Conservation (phyloP, 2,797 vertebrate species). For the Margarornis squamiger region DNA sequence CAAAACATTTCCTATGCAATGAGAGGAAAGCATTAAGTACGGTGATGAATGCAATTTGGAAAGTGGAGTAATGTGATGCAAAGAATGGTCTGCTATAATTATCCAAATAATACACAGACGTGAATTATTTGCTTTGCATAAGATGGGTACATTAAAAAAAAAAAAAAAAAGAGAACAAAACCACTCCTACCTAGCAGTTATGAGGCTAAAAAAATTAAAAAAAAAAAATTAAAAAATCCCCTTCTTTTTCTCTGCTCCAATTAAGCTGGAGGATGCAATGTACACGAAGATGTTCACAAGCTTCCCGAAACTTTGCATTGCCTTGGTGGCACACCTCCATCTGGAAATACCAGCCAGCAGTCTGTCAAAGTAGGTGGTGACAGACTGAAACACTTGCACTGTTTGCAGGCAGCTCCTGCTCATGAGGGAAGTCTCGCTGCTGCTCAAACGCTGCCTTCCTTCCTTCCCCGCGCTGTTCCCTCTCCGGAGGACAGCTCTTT, state of each 20-base stretch:
- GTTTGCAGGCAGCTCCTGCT: not conserved
- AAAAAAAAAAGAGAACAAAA: not conserved
- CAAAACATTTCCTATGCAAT: not conserved
- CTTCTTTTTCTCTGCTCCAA: not conserved
- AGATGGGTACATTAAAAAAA: not conserved
- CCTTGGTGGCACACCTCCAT: not conserved
- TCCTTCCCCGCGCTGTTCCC: not conserved
- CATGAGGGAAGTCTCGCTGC: not conserved
- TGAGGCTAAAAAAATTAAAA: not conserved
- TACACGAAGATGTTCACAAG: not conserved
- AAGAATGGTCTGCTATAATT: not conserved
- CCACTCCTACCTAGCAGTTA: not conserved
- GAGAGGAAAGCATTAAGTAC: not conserved
- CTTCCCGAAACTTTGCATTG: not conserved
- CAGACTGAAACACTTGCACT: not conserved
- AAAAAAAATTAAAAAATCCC: not conserved
- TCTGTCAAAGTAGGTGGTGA: constrained; percentile 28
- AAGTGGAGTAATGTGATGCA: not conserved
- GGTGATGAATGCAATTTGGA: not conserved
- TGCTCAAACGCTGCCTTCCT: not conserved
- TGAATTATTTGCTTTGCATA: not conserved
- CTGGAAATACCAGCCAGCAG: not conserved
- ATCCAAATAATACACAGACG: not conserved
- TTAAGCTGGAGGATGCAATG: not conserved
- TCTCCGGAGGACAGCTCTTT: not conserved